Conservation (phyloP, 2,888 invertebrate species). For the Leucozona laternaria region DNA sequence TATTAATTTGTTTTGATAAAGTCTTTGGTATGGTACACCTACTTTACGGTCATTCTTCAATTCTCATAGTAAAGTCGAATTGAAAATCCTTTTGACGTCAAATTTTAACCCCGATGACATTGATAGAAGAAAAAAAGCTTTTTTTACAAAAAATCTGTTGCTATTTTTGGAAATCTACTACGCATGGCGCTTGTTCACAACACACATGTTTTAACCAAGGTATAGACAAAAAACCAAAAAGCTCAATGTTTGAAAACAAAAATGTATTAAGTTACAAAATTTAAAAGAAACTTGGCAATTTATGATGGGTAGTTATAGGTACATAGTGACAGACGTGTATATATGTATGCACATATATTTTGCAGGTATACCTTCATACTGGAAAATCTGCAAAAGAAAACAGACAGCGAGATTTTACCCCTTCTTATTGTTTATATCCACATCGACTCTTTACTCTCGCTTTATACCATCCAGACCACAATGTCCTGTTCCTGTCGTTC, state of each 20-base stretch:
- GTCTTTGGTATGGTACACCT: too few relatives aligned
- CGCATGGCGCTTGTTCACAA: conserved; percentile 43
- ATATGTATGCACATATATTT: background rate
- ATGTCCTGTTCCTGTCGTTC: background rate
- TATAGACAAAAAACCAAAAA: conserved; percentile 38
- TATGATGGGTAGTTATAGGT: conserved; percentile 10
- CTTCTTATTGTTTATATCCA: conserved; percentile 44
- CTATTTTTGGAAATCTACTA: conserved; percentile 42
- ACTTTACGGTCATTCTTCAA: too few relatives aligned
- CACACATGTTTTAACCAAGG: conserved; percentile 25
- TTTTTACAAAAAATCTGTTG: conserved; percentile 31
- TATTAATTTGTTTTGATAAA: background rate
- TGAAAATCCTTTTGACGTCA: conserved; percentile 17
- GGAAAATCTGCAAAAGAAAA: conserved; percentile 33
- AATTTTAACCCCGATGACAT: conserved; percentile 50
- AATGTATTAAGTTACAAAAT: conserved; percentile 17
- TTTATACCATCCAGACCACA: conserved; percentile 32
- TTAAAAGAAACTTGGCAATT: conserved; percentile 28
- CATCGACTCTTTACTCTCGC: conserved; percentile 12
- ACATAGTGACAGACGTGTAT: background rate
- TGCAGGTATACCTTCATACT: conserved; percentile 20
- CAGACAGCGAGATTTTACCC: conserved; percentile 41
- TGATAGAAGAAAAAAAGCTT: conserved; percentile 30
- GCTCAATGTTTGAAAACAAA: conserved; percentile 12
- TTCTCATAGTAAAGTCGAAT: background rate